These are phyloP conservation scores for Romanogobio albipinnatus DNA, from an alignment of 2,113 vertebrate genomes.

Conservation along the genomic window DNA sequence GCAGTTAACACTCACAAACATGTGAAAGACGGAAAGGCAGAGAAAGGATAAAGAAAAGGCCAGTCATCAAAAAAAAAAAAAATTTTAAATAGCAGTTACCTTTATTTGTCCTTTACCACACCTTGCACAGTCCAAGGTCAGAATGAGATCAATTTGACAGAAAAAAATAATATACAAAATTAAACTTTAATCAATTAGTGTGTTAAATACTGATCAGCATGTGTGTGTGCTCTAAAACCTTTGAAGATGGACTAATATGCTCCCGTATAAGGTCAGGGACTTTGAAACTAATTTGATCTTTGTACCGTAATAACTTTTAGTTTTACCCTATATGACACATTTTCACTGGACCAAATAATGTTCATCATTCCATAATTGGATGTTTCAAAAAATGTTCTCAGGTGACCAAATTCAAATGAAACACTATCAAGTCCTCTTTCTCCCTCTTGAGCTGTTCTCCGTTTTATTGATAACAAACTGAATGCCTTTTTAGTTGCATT, in stretches of 20 bases:
- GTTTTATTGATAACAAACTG: not conserved
- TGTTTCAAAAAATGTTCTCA: too few relatives aligned
- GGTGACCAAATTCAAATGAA: too few relatives aligned
- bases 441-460: too few relatives aligned
- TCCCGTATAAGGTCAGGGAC: not conserved
- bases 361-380: too few relatives aligned
- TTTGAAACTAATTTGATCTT: not conserved
- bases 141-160: not conserved
- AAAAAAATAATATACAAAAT: not conserved
- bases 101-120: not conserved
- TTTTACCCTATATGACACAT: not conserved
- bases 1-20: slow-evolving; percentile 3
- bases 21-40: not conserved
- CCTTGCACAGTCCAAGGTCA: not conserved
- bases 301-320: not conserved
- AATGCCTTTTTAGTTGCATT: not conserved
- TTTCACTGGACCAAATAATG: not conserved
- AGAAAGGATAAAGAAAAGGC: not conserved
- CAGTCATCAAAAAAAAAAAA: not conserved
- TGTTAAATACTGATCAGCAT: not conserved
- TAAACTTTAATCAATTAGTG: not conserved
- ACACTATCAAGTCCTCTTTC: too few relatives aligned
- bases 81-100: not conserved
- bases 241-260: not conserved
- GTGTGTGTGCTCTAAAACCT: not conserved